These are phyloP conservation scores for Cheilosia urbana DNA, from an alignment of 2,888 invertebrate genomes.

Conservation along the genomic window DNA sequence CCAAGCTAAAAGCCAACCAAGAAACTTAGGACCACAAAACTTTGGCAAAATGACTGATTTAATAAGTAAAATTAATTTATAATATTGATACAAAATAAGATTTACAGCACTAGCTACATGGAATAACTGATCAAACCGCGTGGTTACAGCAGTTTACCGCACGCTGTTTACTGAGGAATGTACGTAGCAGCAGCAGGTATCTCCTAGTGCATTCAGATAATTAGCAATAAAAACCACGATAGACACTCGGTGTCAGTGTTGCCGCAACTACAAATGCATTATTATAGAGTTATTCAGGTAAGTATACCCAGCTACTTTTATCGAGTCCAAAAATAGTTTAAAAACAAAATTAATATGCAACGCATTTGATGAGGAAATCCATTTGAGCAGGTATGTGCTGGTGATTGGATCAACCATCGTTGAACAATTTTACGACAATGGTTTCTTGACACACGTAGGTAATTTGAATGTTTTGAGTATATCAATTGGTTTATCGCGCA, in stretches of 20 bases:
- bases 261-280: conserved; percentile 2
- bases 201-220: background rate
- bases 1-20: too few relatives aligned
- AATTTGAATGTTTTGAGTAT: too few relatives aligned
- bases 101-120: too few relatives aligned
- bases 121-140: too few relatives aligned
- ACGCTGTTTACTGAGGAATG: background rate
- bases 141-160: too few relatives aligned
- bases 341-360: background rate
- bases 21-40: too few relatives aligned
- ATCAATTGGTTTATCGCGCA: too few relatives aligned
- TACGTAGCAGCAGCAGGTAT: background rate
- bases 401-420: background rate
- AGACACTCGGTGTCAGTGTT: background rate
- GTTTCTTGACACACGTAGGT: too few relatives aligned
- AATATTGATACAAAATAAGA: too few relatives aligned
- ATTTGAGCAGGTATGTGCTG: background rate
- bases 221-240: background rate
- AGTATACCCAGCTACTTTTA: background rate
- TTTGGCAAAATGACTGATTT: too few relatives aligned
- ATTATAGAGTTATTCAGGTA: background rate
- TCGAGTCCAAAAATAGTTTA: background rate
- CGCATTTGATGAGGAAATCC: background rate
- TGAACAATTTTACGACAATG: too few relatives aligned
- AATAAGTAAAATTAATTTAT: too few relatives aligned